phyloP scores from a whole-genome alignment of 2,797 vertebrate genomes.

The Phalanger gymnotis region DNA sequence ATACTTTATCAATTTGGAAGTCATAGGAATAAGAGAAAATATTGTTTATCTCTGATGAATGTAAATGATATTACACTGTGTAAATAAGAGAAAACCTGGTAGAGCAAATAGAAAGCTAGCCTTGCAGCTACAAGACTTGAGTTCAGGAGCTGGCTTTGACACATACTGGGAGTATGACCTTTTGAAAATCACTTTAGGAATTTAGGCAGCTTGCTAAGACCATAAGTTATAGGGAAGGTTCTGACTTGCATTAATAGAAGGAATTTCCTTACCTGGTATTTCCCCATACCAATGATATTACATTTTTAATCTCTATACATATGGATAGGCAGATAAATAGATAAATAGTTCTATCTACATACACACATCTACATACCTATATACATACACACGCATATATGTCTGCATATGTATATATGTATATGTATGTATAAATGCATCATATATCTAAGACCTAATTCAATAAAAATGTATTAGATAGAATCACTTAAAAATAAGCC shows the following conservation, averaged over 20 bases:
- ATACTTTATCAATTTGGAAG: constrained; percentile 32
- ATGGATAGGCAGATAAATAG: too few species aligned
- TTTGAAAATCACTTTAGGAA: neutral
- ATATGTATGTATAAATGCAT: too few species aligned
- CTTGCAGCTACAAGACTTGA: neutral
- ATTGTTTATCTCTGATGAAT: neutral
- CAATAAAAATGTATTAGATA: neutral
- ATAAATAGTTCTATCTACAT: too few species aligned
- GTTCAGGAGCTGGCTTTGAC: neutral
- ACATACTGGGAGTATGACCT: neutral
- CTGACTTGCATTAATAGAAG: neutral
- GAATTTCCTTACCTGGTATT: neutral
- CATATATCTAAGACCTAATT: neutral
- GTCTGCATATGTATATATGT: too few species aligned
- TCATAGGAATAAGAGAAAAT: neutral
- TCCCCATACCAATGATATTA: neutral
- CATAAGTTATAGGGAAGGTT: neutral
- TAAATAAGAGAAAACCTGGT: neutral
- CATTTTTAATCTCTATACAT: neutral
- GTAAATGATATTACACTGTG: neutral
- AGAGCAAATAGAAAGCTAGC: neutral
- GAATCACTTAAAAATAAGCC: neutral
- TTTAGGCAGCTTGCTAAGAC: too few species aligned
- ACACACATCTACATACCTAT: too few species aligned
- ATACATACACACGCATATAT: too few species aligned